These are phyloP conservation scores for Idaea aversata DNA, from an alignment of 2,888 invertebrate species.

Conservation along the genomic window DNA sequence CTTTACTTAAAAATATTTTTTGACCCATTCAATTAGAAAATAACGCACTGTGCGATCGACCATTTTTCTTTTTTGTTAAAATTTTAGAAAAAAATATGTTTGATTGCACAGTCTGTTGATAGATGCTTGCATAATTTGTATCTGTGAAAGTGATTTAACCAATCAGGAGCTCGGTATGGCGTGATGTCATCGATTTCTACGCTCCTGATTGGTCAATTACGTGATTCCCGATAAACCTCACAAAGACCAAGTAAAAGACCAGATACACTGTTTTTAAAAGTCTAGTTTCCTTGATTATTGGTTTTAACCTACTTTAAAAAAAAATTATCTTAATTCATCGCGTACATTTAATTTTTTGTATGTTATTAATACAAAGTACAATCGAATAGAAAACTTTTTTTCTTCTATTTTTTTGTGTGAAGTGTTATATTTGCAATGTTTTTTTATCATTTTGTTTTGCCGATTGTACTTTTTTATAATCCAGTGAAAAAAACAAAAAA, in stretches of 20 bases:
- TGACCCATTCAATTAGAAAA: too few relatives aligned
- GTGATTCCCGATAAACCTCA: slow-evolving; percentile 28
- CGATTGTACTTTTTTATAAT: slow-evolving; percentile 14
- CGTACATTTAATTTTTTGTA: neutral
- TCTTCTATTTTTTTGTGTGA: too few relatives aligned
- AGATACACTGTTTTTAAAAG: slow-evolving; percentile 23
- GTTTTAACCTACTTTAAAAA: too few relatives aligned
- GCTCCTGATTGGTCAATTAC: slow-evolving; percentile 32
- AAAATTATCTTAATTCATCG: neutral
- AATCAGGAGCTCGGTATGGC: slow-evolving; percentile 22
- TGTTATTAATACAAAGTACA: neutral
- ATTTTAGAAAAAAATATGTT: too few relatives aligned
- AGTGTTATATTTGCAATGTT: slow-evolving; percentile 2
- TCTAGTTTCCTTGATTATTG: neutral
- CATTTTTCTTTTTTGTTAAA: neutral
- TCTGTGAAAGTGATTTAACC: slow-evolving; percentile 6
- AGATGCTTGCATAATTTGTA: too few relatives aligned
- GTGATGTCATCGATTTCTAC: slow-evolving; percentile 11
- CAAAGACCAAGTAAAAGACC: slow-evolving; percentile 34
- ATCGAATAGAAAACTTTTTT: too few relatives aligned
- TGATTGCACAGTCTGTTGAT: too few relatives aligned
- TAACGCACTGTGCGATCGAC: too few relatives aligned
- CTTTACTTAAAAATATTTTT: too few relatives aligned
- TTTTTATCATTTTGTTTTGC: slow-evolving; percentile 2
- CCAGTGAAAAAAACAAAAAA: neutral